A percentile compares a stretch with the other conserved stretches of the same genome.
phyloP scores from a whole-genome alignment of 2,888 invertebrate species.

The Resseliella maxima region DNA sequence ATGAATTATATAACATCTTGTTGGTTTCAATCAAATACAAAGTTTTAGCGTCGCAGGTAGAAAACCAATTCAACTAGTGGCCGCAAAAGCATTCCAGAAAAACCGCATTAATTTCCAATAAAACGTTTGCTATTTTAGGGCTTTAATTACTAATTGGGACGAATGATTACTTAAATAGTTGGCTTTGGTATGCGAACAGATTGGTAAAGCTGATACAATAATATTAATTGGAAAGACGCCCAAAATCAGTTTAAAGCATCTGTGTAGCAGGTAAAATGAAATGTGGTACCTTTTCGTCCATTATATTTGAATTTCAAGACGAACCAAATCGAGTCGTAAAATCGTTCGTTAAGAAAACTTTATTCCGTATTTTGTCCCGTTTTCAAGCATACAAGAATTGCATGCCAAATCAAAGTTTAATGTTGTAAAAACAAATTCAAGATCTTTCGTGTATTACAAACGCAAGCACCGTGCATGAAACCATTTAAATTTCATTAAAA shows the following conservation, averaged over 20 bases:
- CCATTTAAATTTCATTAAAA: neutral
- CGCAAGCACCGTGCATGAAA: neutral
- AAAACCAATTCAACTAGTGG: neutral
- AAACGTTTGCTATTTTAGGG: neutral
- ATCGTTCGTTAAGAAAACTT: neutral
- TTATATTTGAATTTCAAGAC: neutral
- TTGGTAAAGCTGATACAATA: neutral
- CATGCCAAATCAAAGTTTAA: slow-evolving; percentile 1
- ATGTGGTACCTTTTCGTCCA: neutral
- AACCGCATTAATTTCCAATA: slow-evolving; percentile 15
- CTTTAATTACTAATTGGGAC: slow-evolving; percentile 22
- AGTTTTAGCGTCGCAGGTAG: slow-evolving; percentile 3
- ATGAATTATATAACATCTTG: neutral
- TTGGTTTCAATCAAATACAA: neutral
- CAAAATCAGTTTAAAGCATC: neutral
- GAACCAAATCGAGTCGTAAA: neutral
- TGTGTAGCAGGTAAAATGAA: neutral
- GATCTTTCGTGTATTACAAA: neutral
- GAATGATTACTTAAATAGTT: slow-evolving; percentile 17
- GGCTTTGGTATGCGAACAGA: neutral
- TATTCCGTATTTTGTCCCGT: neutral
- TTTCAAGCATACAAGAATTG: too few species aligned
- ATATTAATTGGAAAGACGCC: slow-evolving; percentile 7
- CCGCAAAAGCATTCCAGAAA: neutral
- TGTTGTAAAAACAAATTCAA: neutral